Percentiles rank a stretch among this genome's conserved stretches.
Evolutionary conservation across 2,888 invertebrate species (phyloP).

Genomic region (Platycheirus rosarum): DNA sequence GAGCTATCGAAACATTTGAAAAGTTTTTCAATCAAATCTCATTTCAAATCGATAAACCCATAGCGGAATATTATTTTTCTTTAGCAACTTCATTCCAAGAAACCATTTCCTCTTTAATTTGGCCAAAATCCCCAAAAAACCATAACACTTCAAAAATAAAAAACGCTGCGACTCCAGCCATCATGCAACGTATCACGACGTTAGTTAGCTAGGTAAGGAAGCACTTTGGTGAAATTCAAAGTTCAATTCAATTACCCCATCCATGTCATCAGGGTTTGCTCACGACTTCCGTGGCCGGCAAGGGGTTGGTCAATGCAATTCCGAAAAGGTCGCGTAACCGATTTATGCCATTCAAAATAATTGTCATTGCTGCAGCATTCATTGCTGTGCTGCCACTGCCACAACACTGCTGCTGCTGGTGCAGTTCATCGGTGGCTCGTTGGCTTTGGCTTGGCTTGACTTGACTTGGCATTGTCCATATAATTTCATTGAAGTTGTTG

Average conservation of each 20-base stretch:
- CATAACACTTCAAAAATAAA: slow-evolving; percentile 18
- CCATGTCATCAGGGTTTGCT: slow-evolving; percentile 1
- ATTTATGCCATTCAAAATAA: slow-evolving; percentile 72
- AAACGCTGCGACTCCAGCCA: slow-evolving; percentile 9
- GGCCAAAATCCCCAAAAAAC: neutral
- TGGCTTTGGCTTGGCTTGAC: slow-evolving; percentile 24
- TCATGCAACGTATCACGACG: slow-evolving; percentile 8
- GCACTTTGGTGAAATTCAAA: slow-evolving; percentile 29
- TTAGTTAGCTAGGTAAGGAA: neutral
- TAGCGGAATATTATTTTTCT: too few relatives aligned
- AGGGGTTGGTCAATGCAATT: slow-evolving; percentile 26
- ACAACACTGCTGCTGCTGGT: too few relatives aligned
- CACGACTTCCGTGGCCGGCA: slow-evolving; percentile 15
- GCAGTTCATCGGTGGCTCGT: slow-evolving; percentile 66
- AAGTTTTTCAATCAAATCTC: too few relatives aligned
- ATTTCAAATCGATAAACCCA: too few relatives aligned
- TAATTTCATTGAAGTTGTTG: slow-evolving; percentile 64
- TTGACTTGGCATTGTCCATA: slow-evolving; percentile 57
- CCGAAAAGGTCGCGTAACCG: slow-evolving; percentile 50
- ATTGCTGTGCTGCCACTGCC: too few relatives aligned
- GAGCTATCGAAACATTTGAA: too few relatives aligned
- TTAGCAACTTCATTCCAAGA: neutral
- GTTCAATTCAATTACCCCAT: slow-evolving; percentile 63
- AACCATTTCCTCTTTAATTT: neutral
- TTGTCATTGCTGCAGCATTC: slow-evolving; percentile 66